Conservation (phyloP, 2,888 invertebrate species). For the Calameuta idolon region DNA sequence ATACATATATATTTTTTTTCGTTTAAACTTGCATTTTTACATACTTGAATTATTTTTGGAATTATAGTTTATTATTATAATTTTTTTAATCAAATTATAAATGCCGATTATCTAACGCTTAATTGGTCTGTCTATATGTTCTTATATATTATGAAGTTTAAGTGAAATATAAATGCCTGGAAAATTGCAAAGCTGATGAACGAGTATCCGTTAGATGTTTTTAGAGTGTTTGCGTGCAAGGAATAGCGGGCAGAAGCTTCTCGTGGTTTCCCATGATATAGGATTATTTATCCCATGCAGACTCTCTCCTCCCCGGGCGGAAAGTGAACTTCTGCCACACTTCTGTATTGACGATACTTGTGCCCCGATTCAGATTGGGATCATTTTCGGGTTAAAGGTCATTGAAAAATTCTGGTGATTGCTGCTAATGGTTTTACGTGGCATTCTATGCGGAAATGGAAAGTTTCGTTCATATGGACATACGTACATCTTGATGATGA, state of each 20-base stretch:
- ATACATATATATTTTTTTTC: not conserved
- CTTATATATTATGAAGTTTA: not conserved
- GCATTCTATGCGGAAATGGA: not conserved
- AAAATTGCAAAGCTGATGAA: not conserved
- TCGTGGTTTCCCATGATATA: slow-evolving; percentile 49
- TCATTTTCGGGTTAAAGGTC: slow-evolving; percentile 56
- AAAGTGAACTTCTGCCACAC: slow-evolving; percentile 53
- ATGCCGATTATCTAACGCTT: not conserved
- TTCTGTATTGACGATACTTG: not conserved
- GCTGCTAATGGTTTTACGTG: slow-evolving; percentile 37
- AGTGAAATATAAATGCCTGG: not conserved
- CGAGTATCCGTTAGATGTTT: not conserved
- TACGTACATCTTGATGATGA: not conserved
- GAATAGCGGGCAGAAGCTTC: slow-evolving; percentile 59
- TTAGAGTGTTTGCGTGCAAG: not conserved
- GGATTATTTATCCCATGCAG: slow-evolving; percentile 13
- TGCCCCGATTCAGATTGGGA: slow-evolving; percentile 30
- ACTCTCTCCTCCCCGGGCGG: slow-evolving; percentile 66
- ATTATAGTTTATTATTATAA: not conserved
- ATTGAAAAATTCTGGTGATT: slow-evolving; percentile 49
- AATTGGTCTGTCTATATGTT: too few species aligned
- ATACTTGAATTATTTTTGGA: not conserved
- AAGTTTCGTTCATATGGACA: not conserved
- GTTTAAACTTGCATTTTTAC: not conserved
- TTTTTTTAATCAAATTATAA: not conserved